phyloP scores from a whole-genome alignment of 2,888 invertebrate species.

The Andrena flavipes region DNA sequence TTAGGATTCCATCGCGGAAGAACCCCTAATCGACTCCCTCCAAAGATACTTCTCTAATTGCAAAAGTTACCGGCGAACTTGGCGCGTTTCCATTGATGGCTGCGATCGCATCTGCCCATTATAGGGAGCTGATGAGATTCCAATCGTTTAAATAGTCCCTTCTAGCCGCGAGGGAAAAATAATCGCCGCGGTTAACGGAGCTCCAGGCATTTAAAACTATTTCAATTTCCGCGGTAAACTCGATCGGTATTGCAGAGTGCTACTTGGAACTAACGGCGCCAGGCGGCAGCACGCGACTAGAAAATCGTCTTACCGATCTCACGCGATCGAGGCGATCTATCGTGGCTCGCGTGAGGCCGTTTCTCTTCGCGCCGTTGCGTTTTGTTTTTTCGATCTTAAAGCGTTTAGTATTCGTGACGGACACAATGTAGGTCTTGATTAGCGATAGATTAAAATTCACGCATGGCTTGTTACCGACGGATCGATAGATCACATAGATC shows the following conservation, averaged over 20 bases:
- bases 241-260: slow-evolving; percentile 34
- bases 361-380: background rate
- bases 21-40: slow-evolving; percentile 62
- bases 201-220: background rate
- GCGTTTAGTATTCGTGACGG: background rate
- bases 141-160: slow-evolving; percentile 11
- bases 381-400: background rate
- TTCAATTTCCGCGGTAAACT: slow-evolving; percentile 49
- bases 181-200: slow-evolving; percentile 32
- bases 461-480: slow-evolving; percentile 37
- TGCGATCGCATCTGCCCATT: slow-evolving; percentile 49
- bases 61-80: slow-evolving; percentile 50
- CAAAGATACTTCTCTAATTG: slow-evolving; percentile 58
- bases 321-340: slow-evolving; percentile 15
- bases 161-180: slow-evolving; percentile 30
- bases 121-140: slow-evolving; percentile 38
- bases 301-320: slow-evolving; percentile 62
- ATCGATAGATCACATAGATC: slow-evolving; percentile 1
- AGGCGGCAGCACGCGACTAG: slow-evolving; percentile 64
- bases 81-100: slow-evolving; percentile 54
- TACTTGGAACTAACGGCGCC: slow-evolving; percentile 4
- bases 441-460: background rate
- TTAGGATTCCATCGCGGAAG: slow-evolving; percentile 59
- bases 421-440: background rate
- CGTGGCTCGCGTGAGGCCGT: too few relatives aligned